Conservation (phyloP, 2,113 vertebrate species). For the Brachirus orientalis region DNA sequence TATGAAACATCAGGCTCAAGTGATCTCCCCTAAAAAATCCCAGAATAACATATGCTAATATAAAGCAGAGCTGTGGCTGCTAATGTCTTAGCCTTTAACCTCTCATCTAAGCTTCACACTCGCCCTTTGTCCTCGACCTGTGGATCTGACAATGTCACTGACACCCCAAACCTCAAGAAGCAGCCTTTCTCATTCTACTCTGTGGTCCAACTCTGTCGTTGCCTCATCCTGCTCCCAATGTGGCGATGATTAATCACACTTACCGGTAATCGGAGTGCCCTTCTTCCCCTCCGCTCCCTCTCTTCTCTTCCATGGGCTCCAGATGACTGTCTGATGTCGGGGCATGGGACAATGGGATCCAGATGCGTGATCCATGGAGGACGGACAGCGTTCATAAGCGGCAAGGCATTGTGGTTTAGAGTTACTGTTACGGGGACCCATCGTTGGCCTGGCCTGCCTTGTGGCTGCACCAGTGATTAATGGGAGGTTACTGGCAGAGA, state of each 20-base stretch:
- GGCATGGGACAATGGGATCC: conserved; percentile 76
- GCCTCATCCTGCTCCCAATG: conserved; percentile 62
- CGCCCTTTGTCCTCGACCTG: conserved; percentile 23
- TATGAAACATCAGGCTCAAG: too few relatives aligned
- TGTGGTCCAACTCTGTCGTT: conserved; percentile 61
- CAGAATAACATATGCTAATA: conserved; percentile 8
- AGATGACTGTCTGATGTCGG: conserved; percentile 76
- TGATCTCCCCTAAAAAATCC: too few relatives aligned
- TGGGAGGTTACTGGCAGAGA: conserved; percentile 71
- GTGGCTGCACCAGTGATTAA: conserved; percentile 72
- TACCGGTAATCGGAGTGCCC: conserved; percentile 76
- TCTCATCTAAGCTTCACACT: conserved; percentile 1
- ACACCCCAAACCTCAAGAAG: conserved; percentile 36
- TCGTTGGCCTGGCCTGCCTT: conserved; percentile 48
- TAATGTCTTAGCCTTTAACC: conserved; percentile 23
- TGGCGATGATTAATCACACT: conserved; percentile 74
- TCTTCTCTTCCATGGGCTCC: conserved; percentile 65
- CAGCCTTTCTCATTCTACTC: conserved; percentile 58
- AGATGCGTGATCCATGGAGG: conserved; percentile 78
- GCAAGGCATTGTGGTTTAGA: conserved; percentile 66
- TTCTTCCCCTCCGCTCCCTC: conserved; percentile 52
- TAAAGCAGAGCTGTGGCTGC: conserved; percentile 22
- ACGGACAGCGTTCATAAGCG: conserved; percentile 63
- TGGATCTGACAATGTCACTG: conserved; percentile 16
- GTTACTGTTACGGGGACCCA: conserved; percentile 66